Conservation (phyloP, 2,888 invertebrate genomes). For the Bellardia bayeri region DNA sequence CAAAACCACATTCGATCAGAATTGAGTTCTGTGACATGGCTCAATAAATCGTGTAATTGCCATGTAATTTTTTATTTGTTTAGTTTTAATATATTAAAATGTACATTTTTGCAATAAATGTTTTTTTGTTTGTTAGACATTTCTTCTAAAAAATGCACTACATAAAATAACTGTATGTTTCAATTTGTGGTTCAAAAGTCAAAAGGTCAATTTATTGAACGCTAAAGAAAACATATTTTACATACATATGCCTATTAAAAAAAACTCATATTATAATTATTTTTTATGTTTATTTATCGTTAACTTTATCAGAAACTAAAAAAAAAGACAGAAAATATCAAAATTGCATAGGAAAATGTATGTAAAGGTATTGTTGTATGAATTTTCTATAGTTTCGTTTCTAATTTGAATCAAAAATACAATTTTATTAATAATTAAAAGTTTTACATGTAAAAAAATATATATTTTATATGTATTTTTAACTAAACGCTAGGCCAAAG, state of each 20-base stretch:
- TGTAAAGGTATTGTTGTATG: neutral
- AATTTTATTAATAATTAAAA: neutral
- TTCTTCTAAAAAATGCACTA: no score
- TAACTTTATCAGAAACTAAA: constrained; percentile 21
- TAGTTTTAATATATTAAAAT: no score
- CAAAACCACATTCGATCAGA: no score
- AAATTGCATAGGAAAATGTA: constrained; percentile 1
- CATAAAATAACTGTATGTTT: no score
- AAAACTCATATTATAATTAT: constrained; percentile 14
- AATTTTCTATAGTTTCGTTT: neutral
- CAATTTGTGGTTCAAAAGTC: no score
- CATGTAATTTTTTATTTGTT: no score
- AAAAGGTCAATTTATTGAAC: no score
- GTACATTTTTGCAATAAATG: no score
- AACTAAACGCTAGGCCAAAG: constrained; percentile 32
- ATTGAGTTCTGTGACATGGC: no score
- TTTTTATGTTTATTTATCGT: constrained; percentile 31
- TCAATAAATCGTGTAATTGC: no score
- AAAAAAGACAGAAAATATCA: neutral
- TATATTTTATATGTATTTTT: constrained; percentile 14
- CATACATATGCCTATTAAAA: neutral
- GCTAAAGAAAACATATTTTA: no score
- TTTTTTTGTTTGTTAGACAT: no score
- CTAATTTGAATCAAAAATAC: constrained; percentile 18
- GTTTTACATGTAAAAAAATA: constrained; percentile 39